Conservation (phyloP, 2,113 vertebrate genomes). For the Trochalopteron elliotii region DNA sequence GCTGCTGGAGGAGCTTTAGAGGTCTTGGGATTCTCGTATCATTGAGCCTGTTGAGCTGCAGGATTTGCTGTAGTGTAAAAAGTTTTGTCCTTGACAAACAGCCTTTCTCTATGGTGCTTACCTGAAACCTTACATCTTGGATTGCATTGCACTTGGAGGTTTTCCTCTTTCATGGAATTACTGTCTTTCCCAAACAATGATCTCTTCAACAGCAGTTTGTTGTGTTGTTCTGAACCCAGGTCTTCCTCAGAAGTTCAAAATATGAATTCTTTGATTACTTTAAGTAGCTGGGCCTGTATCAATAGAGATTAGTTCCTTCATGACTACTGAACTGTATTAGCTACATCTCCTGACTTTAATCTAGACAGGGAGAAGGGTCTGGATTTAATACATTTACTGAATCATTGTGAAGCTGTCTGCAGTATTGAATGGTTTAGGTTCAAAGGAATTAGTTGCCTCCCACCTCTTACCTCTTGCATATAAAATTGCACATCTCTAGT, state of each 20-base stretch:
- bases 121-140: not conserved
- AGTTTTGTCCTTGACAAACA: not conserved
- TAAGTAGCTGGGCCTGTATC: not conserved
- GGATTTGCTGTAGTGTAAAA: not conserved
- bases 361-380: not conserved
- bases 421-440: not conserved
- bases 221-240: not conserved
- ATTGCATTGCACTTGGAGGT: not conserved
- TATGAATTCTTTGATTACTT: not conserved
- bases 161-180: not conserved
- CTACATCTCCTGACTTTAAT: not conserved
- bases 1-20: not conserved
- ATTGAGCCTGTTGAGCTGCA: not conserved
- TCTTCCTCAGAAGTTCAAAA: not conserved
- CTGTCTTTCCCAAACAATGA: not conserved
- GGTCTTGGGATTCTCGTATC: not conserved
- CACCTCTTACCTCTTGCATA: not conserved
- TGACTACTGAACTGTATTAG: not conserved
- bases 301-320: not conserved
- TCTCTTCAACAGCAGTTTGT: not conserved
- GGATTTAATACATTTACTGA: not conserved
- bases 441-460: not conserved
- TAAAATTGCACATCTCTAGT: not conserved
- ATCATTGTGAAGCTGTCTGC: not conserved
- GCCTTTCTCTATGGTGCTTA: not conserved